These are phyloP conservation scores for Salmo trutta DNA, from an alignment of 2,797 vertebrate species.

Conservation along the genomic window DNA sequence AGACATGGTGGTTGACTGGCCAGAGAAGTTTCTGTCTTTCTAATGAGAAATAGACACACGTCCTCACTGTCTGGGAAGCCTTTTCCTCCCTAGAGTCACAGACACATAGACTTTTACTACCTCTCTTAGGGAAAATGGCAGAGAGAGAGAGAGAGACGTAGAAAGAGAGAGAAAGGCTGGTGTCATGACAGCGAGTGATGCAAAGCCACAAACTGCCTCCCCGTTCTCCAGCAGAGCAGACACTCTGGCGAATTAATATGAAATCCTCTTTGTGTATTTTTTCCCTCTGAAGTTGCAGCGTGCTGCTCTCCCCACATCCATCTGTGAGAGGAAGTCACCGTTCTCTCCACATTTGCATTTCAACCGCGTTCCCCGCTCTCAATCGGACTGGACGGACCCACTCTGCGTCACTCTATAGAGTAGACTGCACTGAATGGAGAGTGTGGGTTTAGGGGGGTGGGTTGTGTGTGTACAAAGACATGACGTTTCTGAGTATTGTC, in stretches of 20 bases:
- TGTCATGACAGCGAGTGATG: background rate
- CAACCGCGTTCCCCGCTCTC: background rate
- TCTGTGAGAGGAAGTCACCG: constrained; percentile 5
- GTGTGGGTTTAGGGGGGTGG: background rate
- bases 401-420: background rate
- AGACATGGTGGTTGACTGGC: background rate
- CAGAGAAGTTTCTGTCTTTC: background rate
- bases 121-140: background rate
- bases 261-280: constrained; percentile 6
- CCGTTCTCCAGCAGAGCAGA: background rate
- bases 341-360: constrained; percentile 6
- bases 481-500: background rate
- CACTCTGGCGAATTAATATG: constrained; percentile 8
- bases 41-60: background rate
- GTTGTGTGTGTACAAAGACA: background rate
- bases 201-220: background rate
- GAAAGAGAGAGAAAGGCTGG: background rate
- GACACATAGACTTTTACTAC: background rate
- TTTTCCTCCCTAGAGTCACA: background rate
- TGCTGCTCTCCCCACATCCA: background rate
- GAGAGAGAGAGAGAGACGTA: background rate
- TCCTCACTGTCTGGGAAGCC: background rate
- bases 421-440: background rate
- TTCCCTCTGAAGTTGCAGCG: background rate
- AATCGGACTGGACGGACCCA: background rate